Percentiles rank a stretch among this genome's conserved stretches.
phyloP scores from a whole-genome alignment of 2,113 vertebrate species.

The Plestiodon gilberti region DNA sequence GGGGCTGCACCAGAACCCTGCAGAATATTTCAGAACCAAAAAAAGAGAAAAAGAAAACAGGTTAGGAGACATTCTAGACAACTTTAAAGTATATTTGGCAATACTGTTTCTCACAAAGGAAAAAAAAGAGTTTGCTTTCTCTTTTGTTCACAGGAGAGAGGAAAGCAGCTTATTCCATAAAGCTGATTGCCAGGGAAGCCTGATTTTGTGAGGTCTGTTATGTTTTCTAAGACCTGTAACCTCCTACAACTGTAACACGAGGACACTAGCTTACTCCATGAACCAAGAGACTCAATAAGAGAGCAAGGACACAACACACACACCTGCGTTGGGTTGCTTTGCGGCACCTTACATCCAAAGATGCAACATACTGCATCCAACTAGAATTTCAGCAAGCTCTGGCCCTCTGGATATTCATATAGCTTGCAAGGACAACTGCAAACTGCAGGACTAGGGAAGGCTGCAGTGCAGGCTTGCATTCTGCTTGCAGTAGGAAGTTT shows the following conservation, averaged over 20 bases:
- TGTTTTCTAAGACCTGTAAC: constrained; percentile 38
- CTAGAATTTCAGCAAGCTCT: neutral
- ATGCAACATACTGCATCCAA: neutral
- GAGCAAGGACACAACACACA: neutral
- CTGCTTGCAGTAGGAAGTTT: neutral
- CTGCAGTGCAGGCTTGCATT: neutral
- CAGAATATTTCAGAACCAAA: constrained; percentile 23
- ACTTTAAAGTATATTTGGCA: constrained; percentile 44
- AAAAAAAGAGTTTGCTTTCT: constrained; percentile 53
- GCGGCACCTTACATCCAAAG: neutral
- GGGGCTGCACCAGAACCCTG: neutral
- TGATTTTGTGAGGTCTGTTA: constrained; percentile 44
- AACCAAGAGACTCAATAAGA: constrained; percentile 14
- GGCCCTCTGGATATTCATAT: neutral
- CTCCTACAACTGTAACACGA: constrained; percentile 39
- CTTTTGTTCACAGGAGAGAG: constrained; percentile 40
- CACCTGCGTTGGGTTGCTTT: neutral
- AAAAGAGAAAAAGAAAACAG: constrained; percentile 14
- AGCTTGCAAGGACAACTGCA: no score
- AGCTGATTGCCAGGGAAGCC: constrained; percentile 57
- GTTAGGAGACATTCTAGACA: constrained; percentile 44
- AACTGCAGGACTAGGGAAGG: neutral
- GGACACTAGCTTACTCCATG: constrained; percentile 28
- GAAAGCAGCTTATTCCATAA: constrained; percentile 63
- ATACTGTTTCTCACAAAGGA: constrained; percentile 37